These are phyloP conservation scores for Brachionus calyciflorus DNA, from an alignment of 1,140 invertebrate species.

Conservation along the genomic window DNA sequence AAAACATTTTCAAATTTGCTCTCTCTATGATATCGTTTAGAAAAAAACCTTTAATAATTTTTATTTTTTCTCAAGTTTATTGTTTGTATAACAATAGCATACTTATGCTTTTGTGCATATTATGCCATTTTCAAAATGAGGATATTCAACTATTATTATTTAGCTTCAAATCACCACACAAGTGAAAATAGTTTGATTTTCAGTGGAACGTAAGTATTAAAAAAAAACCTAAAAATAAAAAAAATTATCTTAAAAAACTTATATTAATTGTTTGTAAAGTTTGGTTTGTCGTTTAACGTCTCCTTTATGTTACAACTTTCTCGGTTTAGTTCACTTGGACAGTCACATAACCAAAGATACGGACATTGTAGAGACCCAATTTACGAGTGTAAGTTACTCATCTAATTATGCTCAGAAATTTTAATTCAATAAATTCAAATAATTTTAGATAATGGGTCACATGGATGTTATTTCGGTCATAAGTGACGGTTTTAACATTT, in stretches of 20 bases:
- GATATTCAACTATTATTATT: conserved; percentile 91
- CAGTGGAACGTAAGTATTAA: conserved; percentile 73
- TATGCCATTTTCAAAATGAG: conserved; percentile 94
- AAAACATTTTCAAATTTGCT: too few species aligned
- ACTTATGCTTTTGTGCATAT: conserved; percentile 94
- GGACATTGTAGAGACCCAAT: conserved; percentile 74
- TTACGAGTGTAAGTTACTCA: conserved; percentile 71
- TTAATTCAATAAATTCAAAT: background rate
- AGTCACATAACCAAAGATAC: conserved; percentile 79
- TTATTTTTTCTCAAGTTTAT: conserved; percentile 67
- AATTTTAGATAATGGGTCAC: conserved; percentile 90
- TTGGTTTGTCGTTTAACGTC: conserved; percentile 81
- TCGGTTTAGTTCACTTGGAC: conserved; percentile 95
- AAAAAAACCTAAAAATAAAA: conserved; percentile 66
- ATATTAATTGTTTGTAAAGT: conserved; percentile 73
- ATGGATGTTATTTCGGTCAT: conserved; percentile 97
- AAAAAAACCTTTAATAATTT: conserved; percentile 7
- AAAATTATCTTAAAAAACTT: too few species aligned
- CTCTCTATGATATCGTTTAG: too few species aligned
- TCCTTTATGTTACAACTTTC: conserved; percentile 95
- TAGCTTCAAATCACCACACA: conserved; percentile 93
- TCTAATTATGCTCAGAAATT: background rate
- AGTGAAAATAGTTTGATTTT: conserved; percentile 98
- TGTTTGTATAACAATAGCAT: conserved; percentile 83
- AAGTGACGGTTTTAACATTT: conserved; percentile 96